Evolutionary conservation across 1,140 invertebrate genomes (phyloP).

Genomic region (Drosophila pandora): DNA sequence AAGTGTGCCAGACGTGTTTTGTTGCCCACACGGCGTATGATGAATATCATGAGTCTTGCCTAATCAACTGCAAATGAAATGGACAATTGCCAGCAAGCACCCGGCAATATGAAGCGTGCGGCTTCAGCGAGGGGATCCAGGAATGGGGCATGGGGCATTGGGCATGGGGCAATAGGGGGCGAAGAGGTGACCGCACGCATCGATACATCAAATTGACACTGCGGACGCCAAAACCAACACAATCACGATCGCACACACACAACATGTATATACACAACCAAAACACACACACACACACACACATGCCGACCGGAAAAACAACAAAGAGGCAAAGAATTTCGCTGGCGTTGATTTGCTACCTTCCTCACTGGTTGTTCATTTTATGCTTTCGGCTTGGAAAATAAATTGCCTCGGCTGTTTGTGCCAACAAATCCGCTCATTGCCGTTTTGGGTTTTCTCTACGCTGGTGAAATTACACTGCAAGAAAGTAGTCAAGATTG

Average conservation of each 20-base stretch:
- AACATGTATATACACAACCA: background rate
- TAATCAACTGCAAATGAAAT: slow-evolving; percentile 82
- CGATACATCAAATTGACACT: slow-evolving; percentile 78
- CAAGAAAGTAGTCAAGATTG: background rate
- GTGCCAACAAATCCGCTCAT: slow-evolving; percentile 78
- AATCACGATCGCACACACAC: slow-evolving; percentile 36
- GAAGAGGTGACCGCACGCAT: slow-evolving; percentile 66
- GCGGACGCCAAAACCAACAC: slow-evolving; percentile 40
- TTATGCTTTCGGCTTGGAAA: slow-evolving; percentile 68
- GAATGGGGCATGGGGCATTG: background rate
- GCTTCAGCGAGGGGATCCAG: background rate
- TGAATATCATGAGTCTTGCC: slow-evolving; percentile 67
- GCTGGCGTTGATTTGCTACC: slow-evolving; percentile 39
- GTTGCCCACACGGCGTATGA: slow-evolving; percentile 62
- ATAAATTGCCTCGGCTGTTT: slow-evolving; percentile 77
- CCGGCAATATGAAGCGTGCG: background rate
- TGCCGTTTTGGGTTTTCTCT: slow-evolving; percentile 57
- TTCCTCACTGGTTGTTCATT: slow-evolving; percentile 52
- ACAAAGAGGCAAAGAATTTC: slow-evolving; percentile 17
- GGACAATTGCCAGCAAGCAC: slow-evolving; percentile 63
- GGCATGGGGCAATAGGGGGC: slow-evolving; percentile 4
- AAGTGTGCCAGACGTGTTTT: slow-evolving; percentile 1
- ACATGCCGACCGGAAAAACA: slow-evolving; percentile 23
- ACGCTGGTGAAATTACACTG: slow-evolving; percentile 5
- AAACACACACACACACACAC: slow-evolving; percentile 15